Evolutionary conservation across 2,888 invertebrate genomes (phyloP).

Genomic region (Chirona hameri): DNA sequence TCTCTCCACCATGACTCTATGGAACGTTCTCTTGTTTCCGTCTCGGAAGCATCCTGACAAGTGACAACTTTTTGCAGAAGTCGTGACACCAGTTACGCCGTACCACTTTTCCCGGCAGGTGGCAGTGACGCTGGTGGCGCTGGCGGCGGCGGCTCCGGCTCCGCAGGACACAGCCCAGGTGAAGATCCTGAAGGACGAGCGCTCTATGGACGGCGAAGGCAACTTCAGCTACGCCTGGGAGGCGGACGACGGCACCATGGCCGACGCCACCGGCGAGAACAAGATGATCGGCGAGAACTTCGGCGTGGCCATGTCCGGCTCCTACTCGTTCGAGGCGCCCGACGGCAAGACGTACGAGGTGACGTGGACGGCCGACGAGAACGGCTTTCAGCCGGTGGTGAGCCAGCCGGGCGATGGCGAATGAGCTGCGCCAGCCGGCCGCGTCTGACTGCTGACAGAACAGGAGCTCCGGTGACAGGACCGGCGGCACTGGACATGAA

Average conservation of each 20-base stretch:
- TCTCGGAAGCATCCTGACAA: too few species aligned
- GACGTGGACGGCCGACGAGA: constrained; percentile 23
- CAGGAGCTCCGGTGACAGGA: too few species aligned
- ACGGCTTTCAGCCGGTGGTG: constrained; percentile 22
- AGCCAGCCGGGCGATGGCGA: not conserved
- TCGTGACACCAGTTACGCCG: not conserved
- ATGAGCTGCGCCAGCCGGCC: not conserved
- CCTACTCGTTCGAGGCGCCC: constrained; percentile 5
- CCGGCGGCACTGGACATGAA: not conserved
- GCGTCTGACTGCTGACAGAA: too few species aligned
- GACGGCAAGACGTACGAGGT: constrained; percentile 1
- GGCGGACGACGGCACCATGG: constrained; percentile 29
- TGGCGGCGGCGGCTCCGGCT: constrained; percentile 22
- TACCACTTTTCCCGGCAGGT: not conserved
- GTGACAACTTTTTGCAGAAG: too few species aligned
- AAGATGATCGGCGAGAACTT: constrained; percentile 9
- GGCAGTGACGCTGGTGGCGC: not conserved
- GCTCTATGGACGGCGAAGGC: constrained; percentile 22
- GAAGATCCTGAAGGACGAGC: constrained; percentile 28
- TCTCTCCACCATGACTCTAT: too few species aligned
- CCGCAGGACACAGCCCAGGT: not conserved
- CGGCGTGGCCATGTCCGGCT: constrained; percentile 23
- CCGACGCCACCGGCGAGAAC: constrained; percentile 24
- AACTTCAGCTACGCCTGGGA: constrained; percentile 31
- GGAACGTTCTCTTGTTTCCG: too few species aligned